Base-by-base conservation (phyloP, 2,113 vertebrate species). In the Ellobius talpinus region DNA sequence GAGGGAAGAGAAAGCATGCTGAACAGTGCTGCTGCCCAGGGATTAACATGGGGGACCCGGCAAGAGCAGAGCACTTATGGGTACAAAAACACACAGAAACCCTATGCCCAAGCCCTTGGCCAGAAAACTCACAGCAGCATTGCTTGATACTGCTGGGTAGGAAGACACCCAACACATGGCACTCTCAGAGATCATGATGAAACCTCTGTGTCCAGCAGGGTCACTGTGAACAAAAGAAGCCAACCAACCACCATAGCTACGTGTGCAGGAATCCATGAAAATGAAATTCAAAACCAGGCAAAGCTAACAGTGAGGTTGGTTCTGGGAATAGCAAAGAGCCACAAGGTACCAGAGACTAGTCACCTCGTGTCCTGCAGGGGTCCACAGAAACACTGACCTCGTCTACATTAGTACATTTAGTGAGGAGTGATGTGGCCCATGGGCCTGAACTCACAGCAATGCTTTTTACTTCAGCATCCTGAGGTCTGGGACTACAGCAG, bases 31-130 rank as follows among this genome's bases (percentile, higher is more conserved):
- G 36, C 79, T 16, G 17, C 24, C 31, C 24, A 8, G 23, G 63
- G 14, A 7, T 17, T 5, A 65, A 9, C 42, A 26, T 1, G n/a
- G 36, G 0, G 61, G 0, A 1, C 36, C 45, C 10, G 5, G 5
- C 33, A 3, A 0, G 13, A 36, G 42, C 77, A 77, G 23, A 16
- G 10, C 6, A 55, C 17, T n/a, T 76, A 39, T 39, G 31, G 73
- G 7, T 7, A 33, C 0, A 26, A 47, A 47, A 36, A 33, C 58
- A 77, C 17, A 29, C 39, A 47, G 61, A 19, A 23, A 16, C 4
- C 45, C 63, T 1, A 61, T 0, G 7, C 1, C 31, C 6, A 14
- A 7, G 73, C 33, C 42, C 58, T 19, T 7, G 47, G 52, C 19
- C 24, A 47, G 45, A 79, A 70, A 0, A 7, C 13, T 72, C 63